These are phyloP conservation scores for Caenorhabditis sp. DNA, from an alignment of 2,888 invertebrate genomes.

Conservation along the genomic window DNA sequence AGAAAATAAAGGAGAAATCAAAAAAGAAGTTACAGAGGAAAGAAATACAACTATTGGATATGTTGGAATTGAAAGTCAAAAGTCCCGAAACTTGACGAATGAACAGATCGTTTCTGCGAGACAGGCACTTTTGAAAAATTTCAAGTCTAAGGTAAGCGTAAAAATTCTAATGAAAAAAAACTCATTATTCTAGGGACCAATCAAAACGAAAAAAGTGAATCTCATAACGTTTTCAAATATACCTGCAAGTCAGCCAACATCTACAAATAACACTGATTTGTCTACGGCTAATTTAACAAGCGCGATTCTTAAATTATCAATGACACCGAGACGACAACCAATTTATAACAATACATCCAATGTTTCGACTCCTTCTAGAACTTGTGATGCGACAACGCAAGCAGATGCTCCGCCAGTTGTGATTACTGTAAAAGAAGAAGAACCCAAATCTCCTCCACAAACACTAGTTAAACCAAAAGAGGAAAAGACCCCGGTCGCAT, in stretches of 20 bases:
- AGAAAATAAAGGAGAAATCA: background rate
- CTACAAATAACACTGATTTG: constrained; percentile 2
- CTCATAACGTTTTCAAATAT: background rate
- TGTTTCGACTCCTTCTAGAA: background rate
- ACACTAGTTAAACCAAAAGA: no score
- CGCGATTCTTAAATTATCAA: constrained; percentile 19
- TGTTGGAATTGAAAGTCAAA: background rate
- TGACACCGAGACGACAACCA: constrained; percentile 29
- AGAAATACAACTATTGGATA: background rate
- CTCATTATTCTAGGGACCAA: background rate
- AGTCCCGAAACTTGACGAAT: background rate
- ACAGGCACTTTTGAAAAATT: background rate
- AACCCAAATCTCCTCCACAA: background rate
- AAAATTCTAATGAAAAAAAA: no score
- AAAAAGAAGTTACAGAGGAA: background rate
- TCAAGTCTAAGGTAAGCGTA: background rate
- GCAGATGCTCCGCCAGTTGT: constrained; percentile 28
- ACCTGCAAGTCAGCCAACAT: background rate
- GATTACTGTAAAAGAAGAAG: constrained; percentile 5
- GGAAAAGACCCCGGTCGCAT: no score
- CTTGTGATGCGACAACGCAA: constrained; percentile 34
- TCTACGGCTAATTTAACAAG: constrained; percentile 28
- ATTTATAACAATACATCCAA: background rate
- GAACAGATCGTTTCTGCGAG: background rate
- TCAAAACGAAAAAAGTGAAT: background rate